These are phyloP conservation scores for Leuciscus idus DNA, from an alignment of 2,113 vertebrate genomes.

Conservation along the genomic window DNA sequence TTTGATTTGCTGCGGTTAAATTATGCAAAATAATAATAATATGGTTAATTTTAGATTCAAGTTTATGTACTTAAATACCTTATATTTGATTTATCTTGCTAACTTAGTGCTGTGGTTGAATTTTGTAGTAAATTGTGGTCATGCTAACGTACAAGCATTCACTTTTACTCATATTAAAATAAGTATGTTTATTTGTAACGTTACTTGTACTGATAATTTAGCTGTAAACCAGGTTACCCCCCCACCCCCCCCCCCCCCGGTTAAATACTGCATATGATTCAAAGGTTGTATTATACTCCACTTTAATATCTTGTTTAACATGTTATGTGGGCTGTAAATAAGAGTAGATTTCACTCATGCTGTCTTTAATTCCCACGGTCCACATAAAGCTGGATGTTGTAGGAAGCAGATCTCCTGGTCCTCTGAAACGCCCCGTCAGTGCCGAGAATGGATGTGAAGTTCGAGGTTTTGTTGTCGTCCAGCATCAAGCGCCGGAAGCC, in stretches of 20 bases:
- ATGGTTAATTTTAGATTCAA: background rate
- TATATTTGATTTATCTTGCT: background rate
- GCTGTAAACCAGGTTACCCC: background rate
- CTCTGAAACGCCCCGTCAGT: background rate
- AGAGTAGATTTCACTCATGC: background rate
- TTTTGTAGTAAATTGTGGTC: background rate
- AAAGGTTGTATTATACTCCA: background rate
- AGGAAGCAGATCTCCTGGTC: background rate
- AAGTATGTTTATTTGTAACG: background rate
- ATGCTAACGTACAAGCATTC: background rate
- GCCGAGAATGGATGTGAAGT: conserved; percentile 73
- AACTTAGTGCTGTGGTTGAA: background rate
- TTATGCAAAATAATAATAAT: background rate
- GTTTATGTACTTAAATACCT: too few species aligned
- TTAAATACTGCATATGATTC: background rate
- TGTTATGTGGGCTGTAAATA: background rate
- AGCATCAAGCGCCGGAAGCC: conserved; percentile 81
- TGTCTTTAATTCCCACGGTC: background rate
- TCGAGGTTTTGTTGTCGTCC: conserved; percentile 78
- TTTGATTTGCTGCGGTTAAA: background rate
- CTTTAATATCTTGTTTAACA: background rate
- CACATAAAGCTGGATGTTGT: background rate
- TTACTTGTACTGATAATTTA: background rate
- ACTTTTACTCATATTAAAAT: background rate
- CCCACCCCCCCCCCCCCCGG: too few species aligned